Conservation (phyloP, 2,113 vertebrate genomes). For the Trichechus manatus region DNA sequence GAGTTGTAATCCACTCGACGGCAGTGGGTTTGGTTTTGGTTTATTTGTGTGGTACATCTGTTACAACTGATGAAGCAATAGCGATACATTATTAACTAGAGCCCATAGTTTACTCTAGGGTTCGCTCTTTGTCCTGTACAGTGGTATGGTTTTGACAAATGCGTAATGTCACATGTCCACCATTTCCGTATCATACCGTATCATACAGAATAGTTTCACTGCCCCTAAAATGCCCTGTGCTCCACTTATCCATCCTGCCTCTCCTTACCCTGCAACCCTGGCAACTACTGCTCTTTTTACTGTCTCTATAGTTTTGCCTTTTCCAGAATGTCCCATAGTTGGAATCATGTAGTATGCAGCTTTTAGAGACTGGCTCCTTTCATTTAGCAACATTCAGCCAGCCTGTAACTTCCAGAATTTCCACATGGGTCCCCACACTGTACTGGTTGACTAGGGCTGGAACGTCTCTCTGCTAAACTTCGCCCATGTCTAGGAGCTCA, state of each 20-base stretch:
- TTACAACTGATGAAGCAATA: background rate
- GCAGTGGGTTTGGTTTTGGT: too few relatives aligned
- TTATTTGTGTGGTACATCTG: background rate
- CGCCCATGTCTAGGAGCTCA: too few relatives aligned
- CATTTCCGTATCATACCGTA: background rate
- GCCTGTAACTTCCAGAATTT: background rate
- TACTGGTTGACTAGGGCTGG: background rate
- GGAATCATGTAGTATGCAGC: background rate
- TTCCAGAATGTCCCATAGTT: background rate
- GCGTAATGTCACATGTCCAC: background rate
- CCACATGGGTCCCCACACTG: background rate
- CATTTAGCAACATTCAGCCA: background rate
- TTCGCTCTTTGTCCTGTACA: background rate
- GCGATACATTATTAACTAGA: background rate
- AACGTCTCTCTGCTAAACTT: background rate
- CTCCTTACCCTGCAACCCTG: background rate
- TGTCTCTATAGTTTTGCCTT: background rate
- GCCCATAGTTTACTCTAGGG: background rate
- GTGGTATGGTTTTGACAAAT: background rate
- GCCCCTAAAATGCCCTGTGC: too few relatives aligned
- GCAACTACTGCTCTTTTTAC: background rate
- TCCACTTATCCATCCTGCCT: background rate
- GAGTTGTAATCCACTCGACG: too few relatives aligned
- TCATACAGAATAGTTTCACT: background rate
- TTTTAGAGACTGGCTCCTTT: background rate